These are phyloP conservation scores for Nephrotoma guestfalica DNA, from an alignment of 2,888 invertebrate genomes.

Conservation along the genomic window DNA sequence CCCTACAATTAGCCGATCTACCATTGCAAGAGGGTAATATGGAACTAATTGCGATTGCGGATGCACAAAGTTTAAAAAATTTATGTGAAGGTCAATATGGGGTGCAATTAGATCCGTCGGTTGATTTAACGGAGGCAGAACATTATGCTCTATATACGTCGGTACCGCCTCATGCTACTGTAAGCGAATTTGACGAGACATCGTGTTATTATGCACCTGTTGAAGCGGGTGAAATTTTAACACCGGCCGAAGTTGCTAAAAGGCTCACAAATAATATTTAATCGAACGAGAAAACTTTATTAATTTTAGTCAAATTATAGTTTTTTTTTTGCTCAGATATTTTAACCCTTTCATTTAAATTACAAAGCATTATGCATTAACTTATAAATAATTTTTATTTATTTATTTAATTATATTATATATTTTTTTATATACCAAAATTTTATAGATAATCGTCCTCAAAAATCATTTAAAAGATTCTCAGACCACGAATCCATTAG, in stretches of 20 bases:
- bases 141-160: constrained; percentile 78
- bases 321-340: constrained; percentile 18
- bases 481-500: background rate
- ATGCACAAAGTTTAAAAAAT: constrained; percentile 31
- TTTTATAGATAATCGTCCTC: background rate
- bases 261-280: constrained; percentile 17
- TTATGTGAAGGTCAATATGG: constrained; percentile 31
- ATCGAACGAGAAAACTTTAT: constrained; percentile 4
- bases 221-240: constrained; percentile 57
- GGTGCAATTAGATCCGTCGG: constrained; percentile 34
- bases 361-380: background rate
- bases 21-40: constrained; percentile 36
- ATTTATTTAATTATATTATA: no score
- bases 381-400: background rate
- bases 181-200: constrained; percentile 76
- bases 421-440: background rate
- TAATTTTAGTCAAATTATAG: constrained; percentile 1
- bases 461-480: background rate
- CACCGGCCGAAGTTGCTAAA: constrained; percentile 30
- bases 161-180: constrained; percentile 72
- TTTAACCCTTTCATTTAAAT: background rate
- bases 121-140: constrained; percentile 73
- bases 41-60: constrained; percentile 40
- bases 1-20: constrained; percentile 31
- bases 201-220: constrained; percentile 77